Evolutionary conservation across 2,113 vertebrate genomes (phyloP), one percentile per base, ranked within the genome.

Genomic region (Rhagologus leucostigma): DNA sequence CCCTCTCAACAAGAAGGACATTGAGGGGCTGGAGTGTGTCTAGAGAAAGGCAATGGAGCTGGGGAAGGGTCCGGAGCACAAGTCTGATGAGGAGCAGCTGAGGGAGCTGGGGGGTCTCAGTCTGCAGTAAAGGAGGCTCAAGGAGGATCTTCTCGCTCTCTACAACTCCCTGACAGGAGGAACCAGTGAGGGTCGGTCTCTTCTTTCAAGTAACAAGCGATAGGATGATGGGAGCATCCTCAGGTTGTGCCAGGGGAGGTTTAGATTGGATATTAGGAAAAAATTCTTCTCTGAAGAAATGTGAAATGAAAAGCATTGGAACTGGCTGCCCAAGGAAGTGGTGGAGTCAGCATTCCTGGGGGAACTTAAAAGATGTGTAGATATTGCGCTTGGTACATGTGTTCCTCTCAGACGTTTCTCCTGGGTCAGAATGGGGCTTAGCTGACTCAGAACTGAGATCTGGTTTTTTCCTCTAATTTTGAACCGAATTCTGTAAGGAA

Each of bases 301-400:
- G 21, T 42, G 62, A 68, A 68, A 33, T 35, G 20, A 32, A 55
- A 62, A 55, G 30, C 11, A 7, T 19, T 69, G 17, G 55, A 68
- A 35, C 9, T 27, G 47, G 5, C 7, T 83, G n/a, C 30, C 39
- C 21, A 19, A 68, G n/a, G 47, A 69, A 49, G 24, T 30, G 20
- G 4, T 9, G 17, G 7, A 62, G 26, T 69, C 12, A 55, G 1
- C 17, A 47, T 62, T 35, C 21, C 24, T 62, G 47, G 11, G 17
- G 13, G 11, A 10, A 14, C 7, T 76, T 32, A 13, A 55, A 63
- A 37, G 47, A 33, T 0, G 0, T 24, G 37, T 20, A 21, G 23
- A 14, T 32, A 32, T 6, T 49, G 9, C 4, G 4, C 9, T 27
- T 55, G 26, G 22, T 37, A 27, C 0, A 0, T 46, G 9, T n/a